Base-by-base conservation (phyloP, 2,797 vertebrate genomes). In the Chaetophractus vellerosus region DNA sequence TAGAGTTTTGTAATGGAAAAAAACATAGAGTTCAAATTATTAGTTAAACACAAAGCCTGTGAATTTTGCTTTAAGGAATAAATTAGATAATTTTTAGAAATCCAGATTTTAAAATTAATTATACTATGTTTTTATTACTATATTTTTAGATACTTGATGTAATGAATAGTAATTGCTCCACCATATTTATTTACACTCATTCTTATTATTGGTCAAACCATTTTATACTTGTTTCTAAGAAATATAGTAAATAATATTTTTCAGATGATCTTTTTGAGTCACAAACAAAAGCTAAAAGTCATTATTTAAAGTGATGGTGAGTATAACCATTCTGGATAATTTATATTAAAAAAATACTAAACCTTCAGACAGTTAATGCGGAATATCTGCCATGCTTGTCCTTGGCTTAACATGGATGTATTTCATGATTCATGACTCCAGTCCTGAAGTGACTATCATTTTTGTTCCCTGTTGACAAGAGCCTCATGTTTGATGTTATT, bases 111-210 rank as follows among this genome's bases (percentile, higher is more conserved):
- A 45, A 45, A 45, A 45, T 45, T 74, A 3, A 71, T 71, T 83
- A 50, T 3, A 68, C 61, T 48, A 45, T 33, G 1, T 80, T 79
- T 57, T 85, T 0, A 33, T 63, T 16, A 5, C 3, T 48, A 31
- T 64, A 64, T 66, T 90, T 90, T 80, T 21, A 68, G 55, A 26
- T 68, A 89, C 50, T 12, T 88, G 36, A 87, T 63, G 28, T 55
- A 64, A 80, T n/a, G 6, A 79, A 64, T 71, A 52, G 10, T 36
- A 41, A 23, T 33, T 78, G 12, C 3, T 48, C 19, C 9, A 74
- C 21, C 33, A 88, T 57, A 74, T 72, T 36, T 31, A 71, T 52
- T 74, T 57, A 24, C 36, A 63, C 55, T 57, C 3, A 26, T n/a
- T 82, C 75, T 28, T 45, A 41, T 63, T 88, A 45, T 45, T 45